Percentiles rank a stretch among this genome's conserved stretches.
Conservation (phyloP, 2,797 vertebrate genomes). For the Epinephelus awoara region DNA sequence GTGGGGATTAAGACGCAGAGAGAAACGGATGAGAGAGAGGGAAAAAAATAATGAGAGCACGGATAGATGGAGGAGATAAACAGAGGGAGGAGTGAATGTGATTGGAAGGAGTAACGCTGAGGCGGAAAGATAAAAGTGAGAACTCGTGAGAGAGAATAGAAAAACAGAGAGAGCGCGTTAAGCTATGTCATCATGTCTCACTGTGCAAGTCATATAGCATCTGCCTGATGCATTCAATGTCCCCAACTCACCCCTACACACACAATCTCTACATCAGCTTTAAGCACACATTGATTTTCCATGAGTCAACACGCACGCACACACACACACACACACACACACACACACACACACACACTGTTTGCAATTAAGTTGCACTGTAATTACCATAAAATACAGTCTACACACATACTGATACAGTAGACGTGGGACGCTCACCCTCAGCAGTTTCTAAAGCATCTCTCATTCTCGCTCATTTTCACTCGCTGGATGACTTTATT, state of each 20-base stretch:
- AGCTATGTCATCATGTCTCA: constrained; percentile 50
- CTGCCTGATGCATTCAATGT: constrained; percentile 63
- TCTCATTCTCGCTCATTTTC: constrained; percentile 18
- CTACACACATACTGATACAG: constrained; percentile 1
- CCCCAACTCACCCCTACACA: constrained; percentile 43
- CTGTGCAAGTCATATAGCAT: constrained; percentile 67
- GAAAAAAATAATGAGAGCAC: constrained; percentile 42
- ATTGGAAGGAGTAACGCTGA: constrained; percentile 17
- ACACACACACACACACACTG: constrained; percentile 21
- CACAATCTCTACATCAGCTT: constrained; percentile 22
- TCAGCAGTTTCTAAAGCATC: constrained; percentile 30
- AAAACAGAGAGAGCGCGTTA: constrained; percentile 22
- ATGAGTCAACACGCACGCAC: constrained; percentile 38
- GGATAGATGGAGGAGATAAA: constrained; percentile 25
- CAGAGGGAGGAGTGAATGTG: constrained; percentile 21
- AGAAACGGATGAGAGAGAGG: constrained; percentile 25
- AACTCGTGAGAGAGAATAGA: constrained; percentile 9
- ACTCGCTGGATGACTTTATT: constrained; percentile 46
- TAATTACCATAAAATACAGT: constrained; percentile 45
- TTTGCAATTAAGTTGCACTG: constrained; percentile 39
- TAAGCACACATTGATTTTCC: constrained; percentile 18
- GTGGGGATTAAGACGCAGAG: constrained; percentile 40
- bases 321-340: constrained; percentile 15
- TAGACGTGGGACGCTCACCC: constrained; percentile 16
- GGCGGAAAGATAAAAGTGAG: background rate